Evolutionary conservation across 2,888 invertebrate genomes (phyloP).

Genomic region (Athalia rosae): DNA sequence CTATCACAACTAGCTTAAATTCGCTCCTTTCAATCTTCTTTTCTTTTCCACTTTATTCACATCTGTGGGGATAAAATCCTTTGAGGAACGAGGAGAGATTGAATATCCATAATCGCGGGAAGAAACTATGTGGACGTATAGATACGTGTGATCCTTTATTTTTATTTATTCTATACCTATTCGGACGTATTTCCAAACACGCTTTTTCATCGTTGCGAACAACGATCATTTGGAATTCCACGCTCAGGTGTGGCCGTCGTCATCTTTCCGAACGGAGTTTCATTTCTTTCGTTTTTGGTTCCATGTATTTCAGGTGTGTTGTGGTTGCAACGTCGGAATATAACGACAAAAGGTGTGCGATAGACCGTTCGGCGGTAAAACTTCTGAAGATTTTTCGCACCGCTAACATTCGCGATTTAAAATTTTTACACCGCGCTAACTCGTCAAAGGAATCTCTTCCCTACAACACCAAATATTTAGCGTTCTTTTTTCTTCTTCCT

Average conservation of each 20-base stretch:
- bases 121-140: not conserved
- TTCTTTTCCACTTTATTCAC: not conserved
- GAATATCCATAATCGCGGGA: too few species aligned
- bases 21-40: not conserved
- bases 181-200: conserved; percentile 3
- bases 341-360: conserved; percentile 51
- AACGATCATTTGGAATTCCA: conserved; percentile 20
- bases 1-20: conserved; percentile 13
- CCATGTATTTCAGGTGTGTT: conserved; percentile 1
- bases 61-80: not conserved
- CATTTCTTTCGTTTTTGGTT: conserved; percentile 9
- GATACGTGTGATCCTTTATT: not conserved
- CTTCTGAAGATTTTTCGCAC: conserved; percentile 59
- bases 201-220: conserved; percentile 11
- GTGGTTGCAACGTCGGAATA: conserved; percentile 5
- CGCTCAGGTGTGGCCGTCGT: conserved; percentile 35
- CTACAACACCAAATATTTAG: too few species aligned
- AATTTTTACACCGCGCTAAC: not conserved
- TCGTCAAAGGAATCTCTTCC: not conserved
- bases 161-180: not conserved
- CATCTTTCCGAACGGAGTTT: conserved; percentile 28
- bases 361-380: conserved; percentile 66
- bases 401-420: not conserved
- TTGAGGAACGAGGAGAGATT: too few species aligned
- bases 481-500: too few species aligned